phyloP scores from a whole-genome alignment of 2,888 invertebrate genomes.

The Pediacus dermestoides region DNA sequence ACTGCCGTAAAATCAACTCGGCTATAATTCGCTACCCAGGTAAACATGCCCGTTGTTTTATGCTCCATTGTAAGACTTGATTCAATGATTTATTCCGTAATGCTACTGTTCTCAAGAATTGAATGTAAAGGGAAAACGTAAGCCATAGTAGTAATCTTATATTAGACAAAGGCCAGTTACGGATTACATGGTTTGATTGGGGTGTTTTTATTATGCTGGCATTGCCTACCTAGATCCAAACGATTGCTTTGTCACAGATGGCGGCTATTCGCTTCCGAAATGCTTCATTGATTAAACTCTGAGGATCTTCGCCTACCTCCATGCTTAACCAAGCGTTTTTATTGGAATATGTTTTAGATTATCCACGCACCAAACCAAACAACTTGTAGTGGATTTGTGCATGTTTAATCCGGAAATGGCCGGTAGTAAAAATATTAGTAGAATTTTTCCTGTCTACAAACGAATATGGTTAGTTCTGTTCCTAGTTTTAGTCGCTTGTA shows the following conservation, averaged over 20 bases:
- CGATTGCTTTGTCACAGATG: slow-evolving; percentile 3
- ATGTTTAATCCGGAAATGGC: no score
- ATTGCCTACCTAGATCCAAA: slow-evolving; percentile 1
- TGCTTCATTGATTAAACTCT: slow-evolving; percentile 2
- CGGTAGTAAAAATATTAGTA: no score
- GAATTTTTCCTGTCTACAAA: no score
- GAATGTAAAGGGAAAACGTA: no score
- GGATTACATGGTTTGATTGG: slow-evolving; percentile 1
- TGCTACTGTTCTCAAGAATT: slow-evolving; percentile 1
- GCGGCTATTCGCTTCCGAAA: background rate
- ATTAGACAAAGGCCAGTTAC: slow-evolving; percentile 2
- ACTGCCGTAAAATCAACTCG: slow-evolving; percentile 28
- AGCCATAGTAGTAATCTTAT: no score
- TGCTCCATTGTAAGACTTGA: slow-evolving; percentile 17
- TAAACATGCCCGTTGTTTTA: slow-evolving; percentile 25
- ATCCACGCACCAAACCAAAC: no score
- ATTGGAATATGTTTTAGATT: no score
- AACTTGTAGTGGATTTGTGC: no score
- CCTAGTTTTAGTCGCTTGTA: no score
- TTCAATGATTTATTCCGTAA: slow-evolving; percentile 18
- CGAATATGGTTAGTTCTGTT: no score
- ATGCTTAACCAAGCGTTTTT: no score
- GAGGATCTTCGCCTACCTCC: no score
- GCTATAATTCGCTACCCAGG: slow-evolving; percentile 24
- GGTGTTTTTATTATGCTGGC: slow-evolving; percentile 2